Conservation (phyloP, 2,888 invertebrate genomes). For the Tinea trinotella region DNA sequence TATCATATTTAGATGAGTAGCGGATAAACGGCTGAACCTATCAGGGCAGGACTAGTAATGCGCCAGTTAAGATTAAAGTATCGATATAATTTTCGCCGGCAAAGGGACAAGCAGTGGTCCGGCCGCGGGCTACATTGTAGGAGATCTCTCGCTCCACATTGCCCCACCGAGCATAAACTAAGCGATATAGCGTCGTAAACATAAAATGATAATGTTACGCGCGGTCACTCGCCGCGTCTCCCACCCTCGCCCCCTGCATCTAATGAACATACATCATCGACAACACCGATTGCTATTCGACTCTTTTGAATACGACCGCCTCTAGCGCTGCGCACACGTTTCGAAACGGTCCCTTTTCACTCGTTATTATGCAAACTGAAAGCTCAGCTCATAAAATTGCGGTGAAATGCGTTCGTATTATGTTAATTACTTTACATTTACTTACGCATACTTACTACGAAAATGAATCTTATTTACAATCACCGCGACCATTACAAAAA, state of each 20-base stretch:
- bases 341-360: constrained; percentile 11
- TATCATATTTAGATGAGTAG: constrained; percentile 18
- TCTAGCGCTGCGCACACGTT: constrained; percentile 13
- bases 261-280: constrained; percentile 18
- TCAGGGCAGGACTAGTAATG: constrained; percentile 4
- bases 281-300: constrained; percentile 14
- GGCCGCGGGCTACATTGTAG: constrained; percentile 16
- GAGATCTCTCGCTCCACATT: constrained; percentile 14
- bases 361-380: constrained; percentile 30
- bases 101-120: constrained; percentile 13
- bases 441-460: constrained; percentile 9
- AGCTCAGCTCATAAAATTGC: constrained; percentile 34
- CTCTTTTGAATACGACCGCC: constrained; percentile 17
- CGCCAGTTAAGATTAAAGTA: constrained; percentile 17
- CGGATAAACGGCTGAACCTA: constrained; percentile 16
- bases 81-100: constrained; percentile 17
- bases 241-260: constrained; percentile 12
- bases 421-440: constrained; percentile 40
- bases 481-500: not conserved
- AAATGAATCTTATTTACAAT: constrained; percentile 5
- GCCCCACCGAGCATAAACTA: constrained; percentile 10
- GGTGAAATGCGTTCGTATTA: constrained; percentile 45
- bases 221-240: not conserved
- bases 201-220: constrained; percentile 31
- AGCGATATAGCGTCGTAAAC: constrained; percentile 30